Evolutionary conservation across 2,113 vertebrate genomes (phyloP).

Genomic region (human (Homo sapiens)): DNA sequence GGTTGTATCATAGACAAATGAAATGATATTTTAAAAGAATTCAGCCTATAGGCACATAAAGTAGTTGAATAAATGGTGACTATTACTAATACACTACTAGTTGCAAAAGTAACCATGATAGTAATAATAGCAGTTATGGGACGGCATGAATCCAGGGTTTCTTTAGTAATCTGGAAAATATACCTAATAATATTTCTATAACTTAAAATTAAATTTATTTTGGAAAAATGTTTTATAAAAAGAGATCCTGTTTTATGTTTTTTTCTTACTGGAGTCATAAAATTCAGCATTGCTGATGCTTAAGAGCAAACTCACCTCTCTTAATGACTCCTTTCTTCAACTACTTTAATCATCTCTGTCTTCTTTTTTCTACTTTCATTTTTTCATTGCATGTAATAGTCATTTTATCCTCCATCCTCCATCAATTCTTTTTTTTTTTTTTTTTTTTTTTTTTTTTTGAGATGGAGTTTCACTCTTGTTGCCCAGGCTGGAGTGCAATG

Average conservation of each 20-base stretch:
- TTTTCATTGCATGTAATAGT: neutral
- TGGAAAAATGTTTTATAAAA: neutral
- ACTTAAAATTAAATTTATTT: conserved; percentile 3
- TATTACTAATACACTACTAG: neutral
- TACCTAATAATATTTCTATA: neutral
- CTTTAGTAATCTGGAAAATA: neutral
- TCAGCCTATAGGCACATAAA: conserved; percentile 43
- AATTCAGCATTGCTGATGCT: neutral
- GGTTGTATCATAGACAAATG: conserved; percentile 34
- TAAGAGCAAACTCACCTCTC: neutral
- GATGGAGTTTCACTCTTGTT: no score
- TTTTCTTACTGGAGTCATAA: neutral
- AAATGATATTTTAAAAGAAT: conserved; percentile 37
- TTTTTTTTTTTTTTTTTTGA: no score
- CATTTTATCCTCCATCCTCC: neutral
- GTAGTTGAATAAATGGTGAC: neutral
- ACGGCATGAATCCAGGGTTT: neutral
- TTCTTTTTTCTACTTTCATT: neutral
- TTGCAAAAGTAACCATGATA: neutral
- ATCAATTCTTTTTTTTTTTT: neutral
- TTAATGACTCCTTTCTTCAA: neutral
- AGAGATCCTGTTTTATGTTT: neutral
- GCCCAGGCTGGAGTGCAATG: no score
- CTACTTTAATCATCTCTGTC: neutral
- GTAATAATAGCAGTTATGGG: neutral